Base-by-base conservation (phyloP, 2,888 invertebrate species). In the Oscheius sp. region DNA sequence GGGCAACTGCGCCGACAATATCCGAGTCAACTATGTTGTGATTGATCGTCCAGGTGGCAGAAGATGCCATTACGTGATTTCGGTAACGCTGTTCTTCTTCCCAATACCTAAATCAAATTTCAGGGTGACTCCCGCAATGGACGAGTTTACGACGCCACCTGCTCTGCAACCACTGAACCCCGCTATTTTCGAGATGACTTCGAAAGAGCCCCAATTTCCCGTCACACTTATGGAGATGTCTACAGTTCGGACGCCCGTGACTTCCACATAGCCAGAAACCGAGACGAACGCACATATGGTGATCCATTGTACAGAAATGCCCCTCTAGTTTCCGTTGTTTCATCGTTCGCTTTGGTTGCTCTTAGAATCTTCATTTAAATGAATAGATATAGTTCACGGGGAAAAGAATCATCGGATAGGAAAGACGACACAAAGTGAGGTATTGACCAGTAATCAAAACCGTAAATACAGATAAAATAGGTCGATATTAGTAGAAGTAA, bases 141-240 rank as follows among this genome's bases (percentile, higher is more conserved):
- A 6, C n/a, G 43, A 61, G 43, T 61, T 12, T 61, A 61, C 61
- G 61, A 61, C 21, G 61, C 61, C 18, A 61, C 41, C 18, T 61
- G 61, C n/a, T n/a, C n/a, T n/a, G n/a, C n/a, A n/a, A n/a, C n/a
- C n/a, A n/a, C n/a, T n/a, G 43, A 61, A 2, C 27, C 13, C 3
- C 58, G 27, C 1, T 35, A 58, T 13, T 27, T 58, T 2, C 27
- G 35, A 16, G 25, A 12, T 21, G 46, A 46, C 23, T 29, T 66
- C 35, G 66, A 66, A 49, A 21, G 52, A 3, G 66, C 66, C 7
- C 66, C 66, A 1, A 49, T 66, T 29, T 66, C 66, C 18, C 49
- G 66, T 13, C 66, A 52, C 29, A 29, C 49, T 13, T 66, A 66
- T 12, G 66, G 66, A 16, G 66, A 66, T 18, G 66, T 66, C 49